Base-by-base conservation (phyloP, 2,113 vertebrate genomes). In the Anthoscopus minutus region DNA sequence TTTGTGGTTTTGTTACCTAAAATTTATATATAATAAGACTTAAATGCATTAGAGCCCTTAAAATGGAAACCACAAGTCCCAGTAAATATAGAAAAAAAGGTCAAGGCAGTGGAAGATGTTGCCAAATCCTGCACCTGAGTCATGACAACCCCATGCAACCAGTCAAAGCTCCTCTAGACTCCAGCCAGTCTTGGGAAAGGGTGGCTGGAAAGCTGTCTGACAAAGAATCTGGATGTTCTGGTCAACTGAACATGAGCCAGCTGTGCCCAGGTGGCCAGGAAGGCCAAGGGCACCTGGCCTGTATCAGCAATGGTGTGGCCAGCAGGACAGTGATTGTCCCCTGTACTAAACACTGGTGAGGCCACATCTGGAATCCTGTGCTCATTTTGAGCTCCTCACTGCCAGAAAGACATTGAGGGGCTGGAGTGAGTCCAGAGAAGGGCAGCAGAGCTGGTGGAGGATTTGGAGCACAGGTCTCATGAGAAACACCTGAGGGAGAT, bases 341-440 rank as follows among this genome's bases (percentile, higher is more conserved):
- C 22, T 33, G 11, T 7, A 21, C 14, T 15, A 0, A 0, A 5
- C 31, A 18, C 31, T 64, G 28, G 1, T 35, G 38, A 11, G 48
- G 28, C 28, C 1, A 4, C 44, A 19, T 14, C 14, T 78, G 0
- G 0, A 78, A 2, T 18, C 1, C 21, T 31, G 14, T n/a, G 45
- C 21, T 4, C 51, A 51, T 42, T 79, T 35, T 86, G 61, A 40
- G n/a, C 6, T 8, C 2, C 4, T 70, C 33, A 12, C 5, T 11
- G 9, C 70, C 40, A 8, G 35, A 62, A 38, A 1, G 30, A 14
- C 16, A 3, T 0, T 3, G 17, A 62, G 13, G 20, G 4, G 15
- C 27, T 53, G 42, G 28, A 72, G 40, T 0, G 0, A 1, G 11
- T 20, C 38, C 40, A 71, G 51, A 54, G 57, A 66, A 88, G 18